Evolutionary conservation across 2,888 invertebrate genomes (phyloP), one percentile per base, ranked within the genome.

Genomic region (Creontiades dilutus): DNA sequence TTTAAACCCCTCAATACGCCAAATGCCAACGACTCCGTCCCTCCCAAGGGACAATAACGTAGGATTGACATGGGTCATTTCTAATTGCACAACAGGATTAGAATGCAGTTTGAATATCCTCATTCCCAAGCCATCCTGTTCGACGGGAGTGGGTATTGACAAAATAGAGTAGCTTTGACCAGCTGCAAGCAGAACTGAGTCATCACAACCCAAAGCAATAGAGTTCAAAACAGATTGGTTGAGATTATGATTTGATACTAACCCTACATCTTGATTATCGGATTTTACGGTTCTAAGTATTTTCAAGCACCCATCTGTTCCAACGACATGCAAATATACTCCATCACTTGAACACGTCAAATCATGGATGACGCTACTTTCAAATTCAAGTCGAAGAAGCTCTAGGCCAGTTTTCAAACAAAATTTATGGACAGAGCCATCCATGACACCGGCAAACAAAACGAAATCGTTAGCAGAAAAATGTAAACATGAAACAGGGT

Each of bases 161-260:
- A 96, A 95, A 28, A 99, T 94, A 0, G 95, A 95, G 0, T 98
- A 98, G 91, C 95, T 94, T 19, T 95, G 95, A 11, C 96, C 97
- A n/a, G 96, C 95, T 68, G 96, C 95, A 92, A 98, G 97, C 92
- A 98, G 94, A 94, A 97, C 96, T 91, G 96, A 94, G 92, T 98
- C 97, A 0, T 97, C 96, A 92, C 96, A 95, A 12, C 61, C 37
- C 16, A 82, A n/a, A 57, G 68, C 19, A 23, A 89, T 48, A 0
- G 81, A 55, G 19, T 57, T 9, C 46, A 89, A 28, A 0, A 68
- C 81, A 5, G 81, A 89, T 28, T 88, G 88, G 27, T 88, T 81
- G 23, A 88, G 52, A 55, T 55, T 27, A 28, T 46, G 11, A 46
- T 48, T 89, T 14, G 12, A 23, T 3, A 47, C 52, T 68, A 95